A percentile compares a stretch with the other conserved stretches of the same genome.
phyloP scores from a whole-genome alignment of 2,797 vertebrate genomes.

The Liparis tanakae region DNA sequence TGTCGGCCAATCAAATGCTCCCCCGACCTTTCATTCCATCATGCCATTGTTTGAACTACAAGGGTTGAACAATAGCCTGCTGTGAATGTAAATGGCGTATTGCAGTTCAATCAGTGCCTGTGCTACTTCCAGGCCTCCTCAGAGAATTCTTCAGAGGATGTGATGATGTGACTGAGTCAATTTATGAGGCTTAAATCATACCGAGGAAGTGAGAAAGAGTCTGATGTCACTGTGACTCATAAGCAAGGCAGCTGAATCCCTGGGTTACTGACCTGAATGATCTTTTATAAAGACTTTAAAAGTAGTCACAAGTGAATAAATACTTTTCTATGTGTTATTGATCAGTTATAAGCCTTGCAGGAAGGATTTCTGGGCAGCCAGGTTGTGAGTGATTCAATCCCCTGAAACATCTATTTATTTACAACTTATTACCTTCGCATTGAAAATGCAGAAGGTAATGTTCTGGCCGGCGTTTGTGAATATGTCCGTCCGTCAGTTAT shows the following conservation, averaged over 20 bases:
- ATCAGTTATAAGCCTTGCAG: background rate
- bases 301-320: background rate
- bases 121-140: conserved; percentile 55
- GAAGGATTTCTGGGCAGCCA: background rate
- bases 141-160: conserved; percentile 58
- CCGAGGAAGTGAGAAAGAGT: conserved; percentile 42
- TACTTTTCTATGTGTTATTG: background rate
- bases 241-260: conserved; percentile 13
- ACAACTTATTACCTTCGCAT: too few species aligned
- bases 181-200: conserved; percentile 57
- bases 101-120: conserved; percentile 38
- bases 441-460: too few species aligned
- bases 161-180: conserved; percentile 53
- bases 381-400: background rate
- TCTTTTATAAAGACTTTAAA: background rate
- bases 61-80: conserved; percentile 75
- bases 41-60: conserved; percentile 78
- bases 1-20: conserved; percentile 75
- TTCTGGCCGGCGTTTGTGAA: too few species aligned
- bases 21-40: conserved; percentile 75
- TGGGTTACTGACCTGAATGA: background rate
- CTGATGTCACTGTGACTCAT: conserved; percentile 44
- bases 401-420: background rate
- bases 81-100: conserved; percentile 65
- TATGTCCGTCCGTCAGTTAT: too few species aligned